Evolutionary conservation across 2,113 vertebrate genomes (phyloP), one percentile per base, ranked within the genome.

Genomic region (Osmerus mordax): DNA sequence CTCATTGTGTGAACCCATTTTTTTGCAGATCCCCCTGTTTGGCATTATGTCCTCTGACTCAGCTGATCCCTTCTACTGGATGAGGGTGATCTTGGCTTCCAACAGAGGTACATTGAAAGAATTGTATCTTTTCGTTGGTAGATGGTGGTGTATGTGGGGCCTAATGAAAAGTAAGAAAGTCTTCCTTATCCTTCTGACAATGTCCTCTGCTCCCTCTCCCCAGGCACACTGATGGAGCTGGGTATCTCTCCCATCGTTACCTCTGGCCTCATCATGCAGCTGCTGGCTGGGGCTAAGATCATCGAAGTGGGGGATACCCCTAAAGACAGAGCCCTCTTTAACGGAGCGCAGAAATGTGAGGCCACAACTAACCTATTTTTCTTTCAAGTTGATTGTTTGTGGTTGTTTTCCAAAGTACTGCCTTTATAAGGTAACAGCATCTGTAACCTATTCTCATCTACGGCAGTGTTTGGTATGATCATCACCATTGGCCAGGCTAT

Each of bases 1-100:
- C 19, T 65, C 15, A 51, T 47, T 41, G 5, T 65, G 23, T 65
- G 64, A 19, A n/a, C 41, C 13, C 8, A 21, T 66, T 61, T 13
- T 0, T n/a, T 21, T 79, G 14, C 79, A 99, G 97, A 99, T 99
- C 74, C 97, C 97, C 2, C 91, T 99, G 1, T 99, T 99, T 86
- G 97, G 97, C 52, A 99, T 99, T 84, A 99, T 99, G 97, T 99
- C 97, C 12, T 99, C 97, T 82, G 97, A 99, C 81, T 99, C 97
- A 1, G 97, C 97, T 29, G 97, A 99, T 92, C 97, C 97, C 11
- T 99, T 99, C 91, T 99, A 99, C 85, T 99, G 97, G 97, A 99
- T 99, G 95, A 94, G 97, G 91, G 97, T 99, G 74, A 99, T 99
- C 86, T 77, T 99, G 73, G 97, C 97, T 19, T 99, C 97, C 56